Base-by-base conservation (phyloP, 2,888 invertebrate species). In the Chouioia cunea region DNA sequence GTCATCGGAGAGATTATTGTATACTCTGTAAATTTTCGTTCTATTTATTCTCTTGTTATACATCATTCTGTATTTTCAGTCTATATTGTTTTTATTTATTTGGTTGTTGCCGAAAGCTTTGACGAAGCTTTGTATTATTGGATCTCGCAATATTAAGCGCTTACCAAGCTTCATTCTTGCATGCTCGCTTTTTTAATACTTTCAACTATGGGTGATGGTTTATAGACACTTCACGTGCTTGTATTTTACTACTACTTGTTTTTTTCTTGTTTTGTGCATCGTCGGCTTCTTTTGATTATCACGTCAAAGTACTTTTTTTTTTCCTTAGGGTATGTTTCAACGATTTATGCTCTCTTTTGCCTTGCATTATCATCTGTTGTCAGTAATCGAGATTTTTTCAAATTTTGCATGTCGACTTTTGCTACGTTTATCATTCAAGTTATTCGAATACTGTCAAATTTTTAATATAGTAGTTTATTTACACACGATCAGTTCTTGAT, bases 291-390 rank as follows among this genome's bases (percentile, higher is more conserved):
- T 68, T 36, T 54, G 18, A 58, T 58, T 36, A 46, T 16, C 15
- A 57, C 43, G 48, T 50, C 22, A 27, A 20, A 48, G 27, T 62
- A 62, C 43, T 70, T 58, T 64, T n/a, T n/a, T n/a, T n/a, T n/a
- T n/a, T n/a, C n/a, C n/a, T 70, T 60, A 46, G 46, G 66, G 57
- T 70, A 50, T 52, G 12, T 54, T 60, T 68, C 43, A 46, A 64
- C 56, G 65, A 67, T 70, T 74, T 71, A 57, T 67, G 57, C 65
- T 71, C 59, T 73, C 72, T 70, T 67, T 44, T 66, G 71, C 71
- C 72, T 73, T 65, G 60, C 63, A 65, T 57, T 50, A 44, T 65
- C 47, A 48, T 71, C 65, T 68, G 8, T 63, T 43, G 57, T 36
- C 6, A 56, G 48, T 57, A 23, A 56, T 6, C 1, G 48, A 60